Evolutionary conservation across 2,797 vertebrate genomes (phyloP).

Genomic region (Notoglanidium macrostoma): DNA sequence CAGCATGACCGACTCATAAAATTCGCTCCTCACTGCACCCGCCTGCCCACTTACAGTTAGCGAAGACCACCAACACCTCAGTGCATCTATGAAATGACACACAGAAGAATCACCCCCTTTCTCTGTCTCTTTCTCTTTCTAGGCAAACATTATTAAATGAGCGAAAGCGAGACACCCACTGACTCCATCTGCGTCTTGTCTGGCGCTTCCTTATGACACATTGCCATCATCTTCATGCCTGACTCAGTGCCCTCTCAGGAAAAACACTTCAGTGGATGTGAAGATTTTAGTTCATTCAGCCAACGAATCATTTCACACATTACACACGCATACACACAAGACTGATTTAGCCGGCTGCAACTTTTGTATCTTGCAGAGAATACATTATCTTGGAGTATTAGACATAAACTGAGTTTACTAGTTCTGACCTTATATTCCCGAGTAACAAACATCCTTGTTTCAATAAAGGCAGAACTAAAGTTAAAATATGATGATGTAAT

Average conservation of each 20-base stretch:
- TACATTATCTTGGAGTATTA: background rate
- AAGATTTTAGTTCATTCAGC: slow-evolving; percentile 40
- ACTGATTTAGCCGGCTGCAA: slow-evolving; percentile 18
- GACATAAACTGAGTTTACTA: background rate
- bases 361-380: background rate
- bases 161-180: slow-evolving; percentile 48
- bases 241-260: slow-evolving; percentile 52
- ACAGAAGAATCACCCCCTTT: background rate
- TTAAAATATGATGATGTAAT: background rate
- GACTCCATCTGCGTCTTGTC: slow-evolving; percentile 58
- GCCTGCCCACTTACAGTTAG: slow-evolving; percentile 6
- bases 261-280: slow-evolving; percentile 49
- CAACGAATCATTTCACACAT: slow-evolving; percentile 40
- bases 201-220: slow-evolving; percentile 55
- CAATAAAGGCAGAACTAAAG: background rate
- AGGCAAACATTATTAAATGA: slow-evolving; percentile 52
- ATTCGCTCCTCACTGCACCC: background rate
- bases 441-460: too few relatives aligned
- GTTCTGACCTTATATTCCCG: background rate
- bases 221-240: slow-evolving; percentile 41
- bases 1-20: slow-evolving; percentile 10
- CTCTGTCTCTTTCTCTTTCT: slow-evolving; percentile 4
- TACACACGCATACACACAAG: slow-evolving; percentile 22
- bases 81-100: slow-evolving; percentile 24
- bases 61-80: background rate